Conservation (phyloP, 2,113 vertebrate genomes). For the Hystrix cristata region DNA sequence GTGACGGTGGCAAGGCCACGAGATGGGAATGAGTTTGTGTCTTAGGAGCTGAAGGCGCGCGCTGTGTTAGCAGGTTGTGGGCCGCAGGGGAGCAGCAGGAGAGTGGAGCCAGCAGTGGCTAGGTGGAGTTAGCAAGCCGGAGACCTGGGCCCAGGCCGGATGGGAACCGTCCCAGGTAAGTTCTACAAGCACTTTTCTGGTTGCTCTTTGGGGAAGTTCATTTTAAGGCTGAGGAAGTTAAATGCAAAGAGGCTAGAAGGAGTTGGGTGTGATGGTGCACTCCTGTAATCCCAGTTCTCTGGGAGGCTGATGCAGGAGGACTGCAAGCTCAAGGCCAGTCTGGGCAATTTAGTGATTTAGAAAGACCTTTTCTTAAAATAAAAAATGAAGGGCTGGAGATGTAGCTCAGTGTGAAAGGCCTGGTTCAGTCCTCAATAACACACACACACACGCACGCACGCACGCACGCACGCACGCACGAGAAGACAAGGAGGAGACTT, state of each 20-base stretch:
- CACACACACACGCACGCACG: too few relatives aligned
- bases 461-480: too few relatives aligned
- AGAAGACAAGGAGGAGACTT: not conserved
- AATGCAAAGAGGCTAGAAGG: not conserved
- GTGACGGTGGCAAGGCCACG: rapidly evolving
- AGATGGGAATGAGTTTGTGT: not conserved
- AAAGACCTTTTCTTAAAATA: not conserved
- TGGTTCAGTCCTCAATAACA: not conserved
- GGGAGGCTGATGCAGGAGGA: not conserved
- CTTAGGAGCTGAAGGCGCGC: not conserved
- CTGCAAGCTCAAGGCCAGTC: not conserved
- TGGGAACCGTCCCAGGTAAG: not conserved
- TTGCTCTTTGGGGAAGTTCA: not conserved
- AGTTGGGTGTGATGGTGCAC: not conserved
- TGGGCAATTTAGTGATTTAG: not conserved
- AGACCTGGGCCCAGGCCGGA: not conserved
- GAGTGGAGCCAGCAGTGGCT: not conserved
- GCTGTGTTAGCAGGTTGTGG: not conserved
- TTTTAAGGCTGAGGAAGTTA: not conserved
- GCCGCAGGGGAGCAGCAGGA: not conserved
- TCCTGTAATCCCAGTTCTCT: not conserved
- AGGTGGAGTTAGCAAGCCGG: not conserved
- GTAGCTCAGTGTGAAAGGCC: not conserved
- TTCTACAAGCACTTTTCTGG: not conserved
- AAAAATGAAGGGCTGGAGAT: not conserved